A percentile compares a stretch with the other conserved stretches of the same genome.
These are phyloP conservation scores for Melanogrammus aeglefinus DNA, from an alignment of 2,797 vertebrate species.

Conservation along the genomic window DNA sequence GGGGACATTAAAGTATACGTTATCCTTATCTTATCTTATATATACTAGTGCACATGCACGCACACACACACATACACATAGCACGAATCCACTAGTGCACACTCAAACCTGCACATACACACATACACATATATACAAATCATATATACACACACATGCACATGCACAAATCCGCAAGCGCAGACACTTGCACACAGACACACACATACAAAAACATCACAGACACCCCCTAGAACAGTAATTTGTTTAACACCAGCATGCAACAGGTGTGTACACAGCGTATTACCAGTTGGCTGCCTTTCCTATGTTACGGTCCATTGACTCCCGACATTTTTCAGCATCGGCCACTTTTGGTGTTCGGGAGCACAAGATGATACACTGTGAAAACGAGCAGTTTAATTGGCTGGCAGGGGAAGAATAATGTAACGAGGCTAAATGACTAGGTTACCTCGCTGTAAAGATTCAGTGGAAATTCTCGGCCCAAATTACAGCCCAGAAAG, in stretches of 20 bases:
- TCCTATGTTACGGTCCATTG: not conserved
- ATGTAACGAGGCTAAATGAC: slow-evolving; percentile 15
- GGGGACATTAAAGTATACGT: too few relatives aligned
- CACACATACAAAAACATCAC: not conserved
- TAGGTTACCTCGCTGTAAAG: slow-evolving; percentile 20
- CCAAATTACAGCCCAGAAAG: slow-evolving; percentile 36
- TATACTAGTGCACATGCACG: not conserved
- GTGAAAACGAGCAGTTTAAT: slow-evolving; percentile 24
- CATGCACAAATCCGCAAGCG: not conserved
- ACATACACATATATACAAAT: too few relatives aligned
- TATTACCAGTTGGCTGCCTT: not conserved
- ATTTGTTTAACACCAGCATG: not conserved
- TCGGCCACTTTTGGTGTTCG: not conserved
- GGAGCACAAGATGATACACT: not conserved
- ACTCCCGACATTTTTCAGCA: not conserved
- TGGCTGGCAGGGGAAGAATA: slow-evolving; percentile 11
- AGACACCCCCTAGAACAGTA: not conserved
- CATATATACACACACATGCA: too few relatives aligned
- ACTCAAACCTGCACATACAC: not conserved
- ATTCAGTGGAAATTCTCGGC: slow-evolving; percentile 31
- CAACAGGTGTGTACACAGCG: not conserved
- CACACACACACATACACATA: not conserved
- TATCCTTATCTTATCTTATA: too few relatives aligned
- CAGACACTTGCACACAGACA: not conserved
- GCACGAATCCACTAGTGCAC: not conserved